These are phyloP conservation scores for Alligator sinensis DNA, from an alignment of 2,113 vertebrate species.

Conservation along the genomic window DNA sequence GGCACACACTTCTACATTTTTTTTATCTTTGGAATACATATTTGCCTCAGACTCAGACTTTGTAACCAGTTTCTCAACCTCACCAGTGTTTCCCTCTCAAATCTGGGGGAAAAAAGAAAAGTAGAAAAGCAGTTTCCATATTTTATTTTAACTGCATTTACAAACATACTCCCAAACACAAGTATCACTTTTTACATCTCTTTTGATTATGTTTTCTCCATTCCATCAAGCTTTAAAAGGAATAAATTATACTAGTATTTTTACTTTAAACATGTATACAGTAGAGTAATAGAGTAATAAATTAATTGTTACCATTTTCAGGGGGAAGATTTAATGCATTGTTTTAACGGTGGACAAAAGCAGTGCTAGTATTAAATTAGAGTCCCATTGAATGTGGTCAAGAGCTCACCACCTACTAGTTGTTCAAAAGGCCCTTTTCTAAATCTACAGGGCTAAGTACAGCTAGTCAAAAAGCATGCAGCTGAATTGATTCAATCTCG, in stretches of 20 bases:
- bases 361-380: background rate
- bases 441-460: too few species aligned
- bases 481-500: too few species aligned
- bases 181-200: background rate
- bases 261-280: background rate
- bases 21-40: conserved; percentile 15
- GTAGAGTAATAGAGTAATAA: background rate
- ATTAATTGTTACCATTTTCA: background rate
- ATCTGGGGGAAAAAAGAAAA: background rate
- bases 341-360: background rate
- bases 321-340: background rate
- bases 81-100: background rate
- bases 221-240: background rate
- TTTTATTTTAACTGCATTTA: background rate
- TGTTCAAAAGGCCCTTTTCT: too few species aligned
- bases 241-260: background rate
- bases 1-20: background rate
- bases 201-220: too few species aligned
- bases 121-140: background rate
- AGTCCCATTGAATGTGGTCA: background rate
- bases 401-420: too few species aligned
- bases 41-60: background rate
- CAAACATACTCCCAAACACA: background rate
- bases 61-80: background rate
- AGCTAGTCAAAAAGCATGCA: too few species aligned